Base-by-base conservation (phyloP, 2,113 vertebrate species). In the Barbus barbus region DNA sequence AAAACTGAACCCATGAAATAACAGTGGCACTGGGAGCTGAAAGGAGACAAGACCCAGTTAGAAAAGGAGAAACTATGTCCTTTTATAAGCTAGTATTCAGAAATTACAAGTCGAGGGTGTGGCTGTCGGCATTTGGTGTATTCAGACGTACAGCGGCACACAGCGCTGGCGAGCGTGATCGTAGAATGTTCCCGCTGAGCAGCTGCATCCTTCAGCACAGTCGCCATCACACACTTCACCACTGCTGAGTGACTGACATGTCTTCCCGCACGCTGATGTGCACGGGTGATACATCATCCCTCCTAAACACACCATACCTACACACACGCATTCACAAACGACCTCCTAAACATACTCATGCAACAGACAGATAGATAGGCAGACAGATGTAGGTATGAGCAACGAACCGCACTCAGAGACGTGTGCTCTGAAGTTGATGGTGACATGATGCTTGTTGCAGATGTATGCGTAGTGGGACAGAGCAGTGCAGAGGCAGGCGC, bases 161-260 rank as follows among this genome's bases (percentile, higher is more conserved):
- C 98, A 99, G 53, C 96, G 96, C 89, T 94, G 97, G 53, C 95
- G 93, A 0, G 95, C 93, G 20, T 98, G 96, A 83, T 99, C 97
- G 53, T 97, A 96, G 89, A 95, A 97, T 87, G 94, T 97, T 87
- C 95, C 95, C 5, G 96, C 95, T 1, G 95, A 93, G 89, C 98
- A 99, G 89, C 97, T 97, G 73, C 98, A 99, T 83, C 98, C 98
- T 93, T 99, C 98, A 0, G 96, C 97, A 71, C 98, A 99, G 85
- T 99, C 97, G 0, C 95, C 94, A 6, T 88, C 78, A 87, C 98
- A 99, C 33, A 82, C 88, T 89, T 95, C 96, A 0, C 74, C 85
- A 73, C 86, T 79, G 56, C 97, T 95, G 79, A 98, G 91, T 56
- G 95, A 94, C 16, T 93, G 90, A 87, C 98, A 99, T 65, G 97